Conservation (phyloP, 1,140 invertebrate genomes). For the Onthophagus taurus region DNA sequence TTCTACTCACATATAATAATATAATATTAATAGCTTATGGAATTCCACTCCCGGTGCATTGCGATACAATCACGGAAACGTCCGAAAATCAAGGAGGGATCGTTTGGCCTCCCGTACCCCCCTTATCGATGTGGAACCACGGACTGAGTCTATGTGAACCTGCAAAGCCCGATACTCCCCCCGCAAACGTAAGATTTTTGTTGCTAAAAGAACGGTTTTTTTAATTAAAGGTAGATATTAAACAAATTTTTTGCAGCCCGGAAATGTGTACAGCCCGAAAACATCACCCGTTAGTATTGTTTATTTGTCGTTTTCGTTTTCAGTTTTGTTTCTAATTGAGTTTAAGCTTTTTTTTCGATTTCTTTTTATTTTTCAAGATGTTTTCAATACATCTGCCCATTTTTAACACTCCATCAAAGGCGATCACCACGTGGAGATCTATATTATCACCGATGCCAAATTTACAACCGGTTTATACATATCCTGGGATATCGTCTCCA, state of each 20-base stretch:
- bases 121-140: too few species aligned
- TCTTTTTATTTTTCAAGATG: conserved; percentile 20
- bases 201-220: conserved; percentile 1
- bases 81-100: too few species aligned
- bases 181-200: conserved; percentile 31
- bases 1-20: too few species aligned
- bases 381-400: conserved; percentile 29
- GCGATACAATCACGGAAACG: too few species aligned
- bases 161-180: conserved; percentile 39
- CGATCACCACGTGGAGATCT: conserved; percentile 19
- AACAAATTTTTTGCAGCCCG: too few species aligned
- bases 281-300: too few species aligned
- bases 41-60: neutral
- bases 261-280: too few species aligned
- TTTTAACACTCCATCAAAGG: conserved; percentile 21
- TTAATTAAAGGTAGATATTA: neutral
- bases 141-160: conserved; percentile 28
- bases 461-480: conserved; percentile 20
- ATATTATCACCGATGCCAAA: conserved; percentile 30
- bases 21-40: too few species aligned
- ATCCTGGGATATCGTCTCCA: conserved; percentile 23
- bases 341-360: conserved; percentile 1
- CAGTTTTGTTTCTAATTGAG: conserved; percentile 20
- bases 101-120: too few species aligned
- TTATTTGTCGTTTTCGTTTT: neutral